Evolutionary conservation across 2,888 invertebrate genomes (phyloP).

Genomic region (Volucella bombylans): DNA sequence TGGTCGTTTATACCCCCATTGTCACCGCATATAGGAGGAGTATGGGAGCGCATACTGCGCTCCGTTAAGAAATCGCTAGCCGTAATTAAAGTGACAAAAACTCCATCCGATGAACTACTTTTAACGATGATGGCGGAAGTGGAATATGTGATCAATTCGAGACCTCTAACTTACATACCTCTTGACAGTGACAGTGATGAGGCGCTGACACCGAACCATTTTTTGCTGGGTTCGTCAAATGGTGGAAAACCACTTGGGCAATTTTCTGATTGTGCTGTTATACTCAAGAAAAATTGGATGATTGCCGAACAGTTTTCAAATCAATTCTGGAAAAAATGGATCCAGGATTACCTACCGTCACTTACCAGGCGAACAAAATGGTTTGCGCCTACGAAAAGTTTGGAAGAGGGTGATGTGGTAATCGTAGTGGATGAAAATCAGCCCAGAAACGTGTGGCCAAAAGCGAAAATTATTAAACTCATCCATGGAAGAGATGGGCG

Average conservation of each 20-base stretch:
- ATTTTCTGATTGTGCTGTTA: too few species aligned
- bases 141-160: not conserved
- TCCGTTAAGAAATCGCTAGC: not conserved
- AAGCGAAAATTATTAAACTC: not conserved
- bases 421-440: not conserved
- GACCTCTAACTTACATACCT: not conserved
- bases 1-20: not conserved
- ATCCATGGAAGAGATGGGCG: not conserved
- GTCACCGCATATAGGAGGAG: slow-evolving; percentile 15
- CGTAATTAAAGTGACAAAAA: too few species aligned
- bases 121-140: too few species aligned
- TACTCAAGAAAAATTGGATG: too few species aligned
- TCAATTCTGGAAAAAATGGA: not conserved
- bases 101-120: too few species aligned
- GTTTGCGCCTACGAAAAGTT: not conserved
- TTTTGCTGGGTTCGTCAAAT: not conserved
- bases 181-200: not conserved
- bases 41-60: slow-evolving; percentile 8
- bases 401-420: not conserved
- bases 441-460: not conserved
- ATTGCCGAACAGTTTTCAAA: not conserved
- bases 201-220: not conserved
- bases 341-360: not conserved
- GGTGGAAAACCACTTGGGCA: too few species aligned
- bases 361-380: not conserved